Conservation (phyloP, 2,797 vertebrate species). For the Silurus aristotelis region DNA sequence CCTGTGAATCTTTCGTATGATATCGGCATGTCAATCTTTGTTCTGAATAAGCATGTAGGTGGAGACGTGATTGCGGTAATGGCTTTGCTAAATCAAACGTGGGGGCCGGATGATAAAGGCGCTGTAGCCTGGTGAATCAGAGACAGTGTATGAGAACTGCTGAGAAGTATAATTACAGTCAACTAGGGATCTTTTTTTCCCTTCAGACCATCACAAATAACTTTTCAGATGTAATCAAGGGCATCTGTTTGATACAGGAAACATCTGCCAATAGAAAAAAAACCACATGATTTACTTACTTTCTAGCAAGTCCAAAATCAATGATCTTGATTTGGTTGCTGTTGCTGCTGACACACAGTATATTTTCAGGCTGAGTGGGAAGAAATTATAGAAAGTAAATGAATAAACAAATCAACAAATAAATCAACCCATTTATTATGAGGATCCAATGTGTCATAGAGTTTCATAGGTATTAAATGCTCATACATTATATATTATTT, state of each 20-base stretch:
- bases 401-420: not conserved
- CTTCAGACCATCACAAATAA: conserved; percentile 21
- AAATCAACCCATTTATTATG: not conserved
- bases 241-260: not conserved
- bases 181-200: not conserved
- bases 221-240: not conserved
- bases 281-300: conserved; percentile 66
- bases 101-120: conserved; percentile 27
- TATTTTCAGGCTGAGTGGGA: conserved; percentile 82
- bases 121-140: conserved; percentile 26
- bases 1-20: not conserved
- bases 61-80: conserved; percentile 38
- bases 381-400: conserved; percentile 29
- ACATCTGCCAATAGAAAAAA: not conserved
- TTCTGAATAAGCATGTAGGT: conserved; percentile 10
- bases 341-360: conserved; percentile 80
- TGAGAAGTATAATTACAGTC: conserved; percentile 25
- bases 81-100: conserved; percentile 22
- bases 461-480: not conserved
- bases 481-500: not conserved
- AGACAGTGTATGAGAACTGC: conserved; percentile 16
- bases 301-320: conserved; percentile 87
- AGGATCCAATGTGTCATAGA: not conserved
- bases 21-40: conserved; percentile 8
- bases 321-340: conserved; percentile 92